Evolutionary conservation across 2,888 invertebrate species (phyloP).

Genomic region (Lithodes maja): DNA sequence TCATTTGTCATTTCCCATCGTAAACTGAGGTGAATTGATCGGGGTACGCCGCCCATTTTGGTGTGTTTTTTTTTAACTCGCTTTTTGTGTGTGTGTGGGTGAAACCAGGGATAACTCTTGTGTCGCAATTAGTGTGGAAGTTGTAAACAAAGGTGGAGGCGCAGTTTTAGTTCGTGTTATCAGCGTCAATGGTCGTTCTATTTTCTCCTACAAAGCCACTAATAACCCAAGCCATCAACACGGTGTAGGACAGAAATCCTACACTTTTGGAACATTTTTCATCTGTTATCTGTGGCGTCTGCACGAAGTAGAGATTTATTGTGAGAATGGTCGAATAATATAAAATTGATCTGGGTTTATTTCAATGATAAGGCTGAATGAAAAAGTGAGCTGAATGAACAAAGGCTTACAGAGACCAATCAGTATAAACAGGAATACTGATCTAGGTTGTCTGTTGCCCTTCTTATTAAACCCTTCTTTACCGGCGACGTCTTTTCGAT

Average conservation of each 20-base stretch:
- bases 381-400: too few relatives aligned
- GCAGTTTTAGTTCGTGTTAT: not conserved
- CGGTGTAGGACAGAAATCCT: not conserved
- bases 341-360: too few relatives aligned
- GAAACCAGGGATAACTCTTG: not conserved
- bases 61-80: not conserved
- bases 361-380: too few relatives aligned
- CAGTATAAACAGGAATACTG: too few relatives aligned
- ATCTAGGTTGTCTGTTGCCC: too few relatives aligned
- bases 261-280: not conserved
- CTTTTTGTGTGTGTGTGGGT: too few relatives aligned
- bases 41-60: not conserved
- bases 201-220: not conserved
- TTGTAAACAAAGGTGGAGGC: not conserved
- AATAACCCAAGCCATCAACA: not conserved
- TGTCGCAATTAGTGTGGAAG: slow-evolving; percentile 15
- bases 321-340: too few relatives aligned
- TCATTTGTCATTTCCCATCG: slow-evolving; percentile 33
- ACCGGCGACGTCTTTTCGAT: too few relatives aligned
- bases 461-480: too few relatives aligned
- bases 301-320: too few relatives aligned
- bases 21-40: slow-evolving; percentile 20
- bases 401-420: too few relatives aligned
- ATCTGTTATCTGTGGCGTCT: too few relatives aligned
- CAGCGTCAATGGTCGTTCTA: not conserved